Base-by-base conservation (phyloP, 2,888 invertebrate species). In the Drosophila paranaensis region DNA sequence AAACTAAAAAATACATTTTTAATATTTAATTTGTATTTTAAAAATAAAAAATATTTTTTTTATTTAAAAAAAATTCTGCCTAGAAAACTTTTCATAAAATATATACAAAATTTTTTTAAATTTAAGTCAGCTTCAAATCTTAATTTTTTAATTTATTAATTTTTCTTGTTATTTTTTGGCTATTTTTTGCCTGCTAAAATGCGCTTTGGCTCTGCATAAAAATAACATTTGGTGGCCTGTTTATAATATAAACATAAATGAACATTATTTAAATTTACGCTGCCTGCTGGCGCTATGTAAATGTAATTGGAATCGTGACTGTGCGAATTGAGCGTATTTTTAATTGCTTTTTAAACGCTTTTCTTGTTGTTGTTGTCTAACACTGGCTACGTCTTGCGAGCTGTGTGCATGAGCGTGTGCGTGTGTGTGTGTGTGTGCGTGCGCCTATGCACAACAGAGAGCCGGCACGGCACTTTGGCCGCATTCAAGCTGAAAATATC, bases 361-460 rank as follows among this genome's bases (percentile, higher is more conserved):
- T 61, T 16, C 13, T 20, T 43, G 35, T 42, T 55, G 27, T 45
- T 20, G 11, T 20, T 56, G 43, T 40, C 61, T 25, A 53, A 71
- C 80, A 79, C 77, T 77, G 77, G 54, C 30, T n/a, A n/a, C 39
- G 14, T 14, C 39, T 60, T 27, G 40, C 53, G 39, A 14, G 43
- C 8, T 77, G 56, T 45, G 45, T 74, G 39, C 14, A 10, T 56
- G 46, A 53, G 10, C 39, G 54, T 46, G 51, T 30, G 67, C 3
- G 27, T 6, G 27, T 27, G 27, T 27, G 27, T 27, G 27, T 27
- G 27, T 27, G 43, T 60, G 56, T 60, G 66, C 50, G 66, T 43
- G 40, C 16, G 39, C 62, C 46, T 54, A 64, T 82, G 55, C 66
- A 56, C 53, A 71, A 55, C 55, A 55, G 67, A 67, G 57, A 80